Evolutionary conservation across 2,113 vertebrate genomes (phyloP).

Genomic region (Strix uralensis): DNA sequence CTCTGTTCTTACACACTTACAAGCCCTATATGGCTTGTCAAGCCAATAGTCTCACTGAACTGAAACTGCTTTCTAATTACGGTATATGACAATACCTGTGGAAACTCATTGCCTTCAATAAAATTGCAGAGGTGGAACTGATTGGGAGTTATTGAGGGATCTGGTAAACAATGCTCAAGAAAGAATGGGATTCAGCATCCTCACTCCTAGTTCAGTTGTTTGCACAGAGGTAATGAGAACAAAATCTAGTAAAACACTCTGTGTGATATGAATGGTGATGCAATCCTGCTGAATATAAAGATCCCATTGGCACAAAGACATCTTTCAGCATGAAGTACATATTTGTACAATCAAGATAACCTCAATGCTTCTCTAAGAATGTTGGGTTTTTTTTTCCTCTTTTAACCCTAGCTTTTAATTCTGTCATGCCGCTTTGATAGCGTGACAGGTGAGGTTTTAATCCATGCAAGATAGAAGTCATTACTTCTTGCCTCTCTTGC

Average conservation of each 20-base stretch:
- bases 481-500: not conserved
- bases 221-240: slow-evolving; percentile 19
- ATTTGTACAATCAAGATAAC: not conserved
- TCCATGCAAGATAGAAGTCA: not conserved
- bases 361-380: not conserved
- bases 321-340: not conserved
- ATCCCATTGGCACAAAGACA: not conserved
- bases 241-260: not conserved
- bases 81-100: slow-evolving; percentile 39
- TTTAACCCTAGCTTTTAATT: not conserved
- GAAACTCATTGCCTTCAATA: slow-evolving; percentile 53
- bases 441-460: not conserved
- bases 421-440: not conserved
- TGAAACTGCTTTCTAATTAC: slow-evolving; percentile 57
- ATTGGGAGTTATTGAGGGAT: slow-evolving; percentile 46
- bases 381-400: not conserved
- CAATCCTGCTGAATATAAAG: not conserved
- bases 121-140: slow-evolving; percentile 56
- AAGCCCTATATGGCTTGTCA: slow-evolving; percentile 24
- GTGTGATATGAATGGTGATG: not conserved
- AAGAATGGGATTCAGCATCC: slow-evolving; percentile 5
- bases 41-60: slow-evolving; percentile 49
- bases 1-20: not conserved
- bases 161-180: slow-evolving; percentile 50
- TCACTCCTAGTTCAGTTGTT: not conserved